These are phyloP conservation scores for Phymatocera aterrima DNA, from an alignment of 2,888 invertebrate species.

Conservation along the genomic window DNA sequence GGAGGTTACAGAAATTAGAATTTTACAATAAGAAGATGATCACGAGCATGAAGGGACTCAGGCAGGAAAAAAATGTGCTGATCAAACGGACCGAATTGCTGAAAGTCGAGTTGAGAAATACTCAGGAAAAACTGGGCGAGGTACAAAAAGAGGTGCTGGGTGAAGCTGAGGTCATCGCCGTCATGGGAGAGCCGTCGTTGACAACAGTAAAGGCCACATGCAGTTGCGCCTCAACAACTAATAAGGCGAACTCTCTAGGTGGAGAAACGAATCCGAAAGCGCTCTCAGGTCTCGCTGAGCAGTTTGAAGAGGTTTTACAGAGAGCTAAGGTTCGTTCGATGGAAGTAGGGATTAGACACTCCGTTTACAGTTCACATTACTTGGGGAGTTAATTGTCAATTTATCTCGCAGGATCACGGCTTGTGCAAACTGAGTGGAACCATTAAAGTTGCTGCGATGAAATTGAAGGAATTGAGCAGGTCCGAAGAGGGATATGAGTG, in stretches of 20 bases:
- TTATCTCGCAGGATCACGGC: slow-evolving; percentile 49
- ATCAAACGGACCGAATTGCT: slow-evolving; percentile 32
- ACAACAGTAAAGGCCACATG: neutral
- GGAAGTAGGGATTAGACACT: neutral
- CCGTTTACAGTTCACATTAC: neutral
- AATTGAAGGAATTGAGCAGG: slow-evolving; percentile 49
- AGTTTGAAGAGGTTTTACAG: slow-evolving; percentile 51
- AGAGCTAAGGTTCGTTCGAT: slow-evolving; percentile 50
- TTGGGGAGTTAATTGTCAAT: neutral
- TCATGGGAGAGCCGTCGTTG: slow-evolving; percentile 28
- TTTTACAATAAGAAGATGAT: slow-evolving; percentile 38
- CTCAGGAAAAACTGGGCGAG: slow-evolving; percentile 31
- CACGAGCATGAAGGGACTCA: slow-evolving; percentile 12
- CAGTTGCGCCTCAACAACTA: slow-evolving; percentile 27
- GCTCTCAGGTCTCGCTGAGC: slow-evolving; percentile 48
- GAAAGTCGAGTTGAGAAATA: slow-evolving; percentile 12
- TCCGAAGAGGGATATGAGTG: slow-evolving; percentile 40
- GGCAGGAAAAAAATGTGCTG: slow-evolving; percentile 31
- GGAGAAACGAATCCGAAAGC: neutral
- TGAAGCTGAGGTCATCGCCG: neutral
- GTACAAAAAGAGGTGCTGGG: slow-evolving; percentile 41
- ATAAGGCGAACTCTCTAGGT: neutral
- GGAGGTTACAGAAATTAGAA: slow-evolving; percentile 44
- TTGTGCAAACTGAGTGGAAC: slow-evolving; percentile 51
- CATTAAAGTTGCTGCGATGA: slow-evolving; percentile 49